Base-by-base conservation (phyloP, 2,113 vertebrate genomes). In the Columbina picui region DNA sequence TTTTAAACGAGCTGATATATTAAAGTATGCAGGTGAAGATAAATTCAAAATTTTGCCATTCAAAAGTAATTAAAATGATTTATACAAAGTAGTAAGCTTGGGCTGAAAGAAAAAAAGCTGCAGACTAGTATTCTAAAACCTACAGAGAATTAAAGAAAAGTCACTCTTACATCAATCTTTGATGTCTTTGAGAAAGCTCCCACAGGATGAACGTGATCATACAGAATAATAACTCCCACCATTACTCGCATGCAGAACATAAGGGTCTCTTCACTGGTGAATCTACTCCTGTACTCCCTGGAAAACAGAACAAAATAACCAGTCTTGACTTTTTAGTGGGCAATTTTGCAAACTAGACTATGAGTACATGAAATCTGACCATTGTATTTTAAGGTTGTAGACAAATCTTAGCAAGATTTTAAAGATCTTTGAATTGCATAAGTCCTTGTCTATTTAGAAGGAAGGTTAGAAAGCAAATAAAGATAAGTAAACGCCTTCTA, bases 171-270 rank as follows among this genome's bases (percentile, higher is more conserved):
- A 60, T 99, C 99, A 49, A 99, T 99, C 98, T 99, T 99, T 53
- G 99, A 99, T 30, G 99, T 98, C 98, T 99, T 99, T 98, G 98
- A 99, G 98, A 99, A 99, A 95, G 99, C 99, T 76, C 99, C 99
- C 83, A 99, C 99, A 14, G 99, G 99, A 96, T 99, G 99, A 43
- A 99, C 99, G 0, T 99, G 99, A 97, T 99, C 99, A 0, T 99
- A 99, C 19, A 99, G 99, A 95, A 99, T 99, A 94, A 99, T 99
- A 93, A 99, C 99, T 2, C 99, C 99, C 47, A 99, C 99, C 99
- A 99, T 99, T 56, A 99, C 99, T 96, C 99, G 97, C 99, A 99
- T 99, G 97, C 99, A 99, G 96, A 99, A 99, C 98, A 99, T 97
- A 59, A 99, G 98, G 0, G 99, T 99, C 94, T 99, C 99, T 91